phyloP scores from a whole-genome alignment of 2,888 invertebrate species.

The Cosmopolites sordidus region DNA sequence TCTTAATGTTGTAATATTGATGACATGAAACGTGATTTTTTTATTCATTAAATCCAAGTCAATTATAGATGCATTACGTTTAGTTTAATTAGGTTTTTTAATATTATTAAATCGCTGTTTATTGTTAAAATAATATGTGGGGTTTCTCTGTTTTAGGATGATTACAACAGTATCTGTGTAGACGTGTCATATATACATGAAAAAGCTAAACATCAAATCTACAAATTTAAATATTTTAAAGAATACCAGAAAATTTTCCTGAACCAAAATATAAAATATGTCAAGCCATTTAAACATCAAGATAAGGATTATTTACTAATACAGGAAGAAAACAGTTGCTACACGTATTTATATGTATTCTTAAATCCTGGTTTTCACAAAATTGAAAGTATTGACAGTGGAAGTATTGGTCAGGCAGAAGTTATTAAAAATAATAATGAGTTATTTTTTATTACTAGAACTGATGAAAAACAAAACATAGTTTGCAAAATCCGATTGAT shows the following conservation, averaged over 20 bases:
- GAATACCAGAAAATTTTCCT: slow-evolving; percentile 39
- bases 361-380: slow-evolving; percentile 37
- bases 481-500: slow-evolving; percentile 41
- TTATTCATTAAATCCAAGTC: no score
- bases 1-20: no score
- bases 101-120: no score
- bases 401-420: slow-evolving; percentile 49
- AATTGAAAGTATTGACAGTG: slow-evolving; percentile 46
- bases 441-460: slow-evolving; percentile 45
- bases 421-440: slow-evolving; percentile 39
- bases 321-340: slow-evolving; percentile 45
- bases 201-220: slow-evolving; percentile 44
- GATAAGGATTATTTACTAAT: slow-evolving; percentile 45
- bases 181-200: slow-evolving; percentile 38
- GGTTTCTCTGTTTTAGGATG: slow-evolving; percentile 33
- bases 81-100: no score
- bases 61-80: no score
- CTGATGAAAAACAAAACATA: slow-evolving; percentile 17
- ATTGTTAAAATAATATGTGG: no score
- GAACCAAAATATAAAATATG: slow-evolving; percentile 18
- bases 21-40: no score
- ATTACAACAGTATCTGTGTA: slow-evolving; percentile 41
- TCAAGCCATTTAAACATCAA: slow-evolving; percentile 33
- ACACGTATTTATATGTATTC: slow-evolving; percentile 49
- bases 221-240: slow-evolving; percentile 52